Base-by-base conservation (phyloP, 2,888 invertebrate species). In the Anoncus sp. region DNA sequence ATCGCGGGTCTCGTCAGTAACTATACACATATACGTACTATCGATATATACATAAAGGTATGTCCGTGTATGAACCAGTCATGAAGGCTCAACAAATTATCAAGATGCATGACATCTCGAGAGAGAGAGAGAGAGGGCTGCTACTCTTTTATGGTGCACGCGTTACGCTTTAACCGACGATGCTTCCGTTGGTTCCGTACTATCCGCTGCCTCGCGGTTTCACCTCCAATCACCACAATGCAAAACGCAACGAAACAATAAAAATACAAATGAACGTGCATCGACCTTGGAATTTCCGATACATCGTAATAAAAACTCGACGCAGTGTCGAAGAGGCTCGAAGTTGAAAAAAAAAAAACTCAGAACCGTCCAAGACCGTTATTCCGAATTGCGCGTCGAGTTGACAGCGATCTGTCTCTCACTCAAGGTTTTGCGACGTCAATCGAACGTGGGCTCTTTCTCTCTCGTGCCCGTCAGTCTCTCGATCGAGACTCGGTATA, bases 61-160 rank as follows among this genome's bases (percentile, higher is more conserved):
- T n/a, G n/a, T n/a, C n/a, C n/a, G 60, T 57, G 59, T 60, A 66
- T 55, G 71, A 53, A 55, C 57, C 38, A 66, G 45, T 66, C 72
- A 69, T 69, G 57, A 62, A 63, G 57, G 49, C 57, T 77, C 57
- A 69, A 77, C 77, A 77, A 77, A 77, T 77, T 77, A 77, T 77
- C 77, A 77, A 77, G 77, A 77, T 77, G 72, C 77, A 77, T 77
- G 77, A 73, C 77, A 77, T 77, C 67, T 69, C 55, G 40, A 69
- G 51, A 22, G 47, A 51, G n/a, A n/a, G n/a, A n/a, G n/a, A n/a
- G n/a, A n/a, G n/a, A n/a, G n/a, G n/a, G n/a, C n/a, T n/a, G 55
- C 27, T 40, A 43, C 57, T 35, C 10, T 35, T 24, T 4, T 16
- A 20, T 43, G 22, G 38, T 1, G 16, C 24, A 16, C 27, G 38